Evolutionary conservation across 2,888 invertebrate species (phyloP).

Genomic region (Elegia similella): DNA sequence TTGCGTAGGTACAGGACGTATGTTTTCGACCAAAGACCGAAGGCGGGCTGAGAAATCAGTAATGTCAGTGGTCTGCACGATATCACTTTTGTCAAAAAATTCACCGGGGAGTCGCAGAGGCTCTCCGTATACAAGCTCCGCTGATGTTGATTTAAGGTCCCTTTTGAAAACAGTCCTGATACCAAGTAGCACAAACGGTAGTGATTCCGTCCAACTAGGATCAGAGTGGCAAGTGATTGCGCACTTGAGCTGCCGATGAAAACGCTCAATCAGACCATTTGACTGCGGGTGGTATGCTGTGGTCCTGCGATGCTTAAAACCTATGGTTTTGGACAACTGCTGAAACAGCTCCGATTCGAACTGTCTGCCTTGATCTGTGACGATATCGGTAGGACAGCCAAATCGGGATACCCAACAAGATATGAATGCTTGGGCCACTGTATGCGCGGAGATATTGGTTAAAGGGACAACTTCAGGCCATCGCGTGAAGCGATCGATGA

Average conservation of each 20-base stretch:
- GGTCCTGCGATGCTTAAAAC: conserved; percentile 18
- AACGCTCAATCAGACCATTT: too few species aligned
- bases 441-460: too few species aligned
- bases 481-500: too few species aligned
- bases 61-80: conserved; percentile 14
- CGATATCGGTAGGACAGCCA: too few species aligned
- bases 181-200: conserved; percentile 29
- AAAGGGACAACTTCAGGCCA: too few species aligned
- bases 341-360: conserved; percentile 13
- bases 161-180: conserved; percentile 23
- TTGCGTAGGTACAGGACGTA: conserved; percentile 18
- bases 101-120: conserved; percentile 21
- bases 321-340: conserved; percentile 25
- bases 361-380: conserved; percentile 6
- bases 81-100: conserved; percentile 18
- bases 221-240: conserved; percentile 31
- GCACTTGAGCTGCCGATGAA: conserved; percentile 49
- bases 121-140: too few species aligned
- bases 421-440: too few species aligned
- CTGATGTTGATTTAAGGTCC: conserved; percentile 18
- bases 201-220: conserved; percentile 23
- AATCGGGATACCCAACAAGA: too few species aligned
- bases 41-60: too few species aligned
- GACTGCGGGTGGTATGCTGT: conserved; percentile 18
- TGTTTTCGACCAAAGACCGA: conserved; percentile 13